Conservation (phyloP, 2,113 vertebrate species). For the Neolamprologus hecqui region DNA sequence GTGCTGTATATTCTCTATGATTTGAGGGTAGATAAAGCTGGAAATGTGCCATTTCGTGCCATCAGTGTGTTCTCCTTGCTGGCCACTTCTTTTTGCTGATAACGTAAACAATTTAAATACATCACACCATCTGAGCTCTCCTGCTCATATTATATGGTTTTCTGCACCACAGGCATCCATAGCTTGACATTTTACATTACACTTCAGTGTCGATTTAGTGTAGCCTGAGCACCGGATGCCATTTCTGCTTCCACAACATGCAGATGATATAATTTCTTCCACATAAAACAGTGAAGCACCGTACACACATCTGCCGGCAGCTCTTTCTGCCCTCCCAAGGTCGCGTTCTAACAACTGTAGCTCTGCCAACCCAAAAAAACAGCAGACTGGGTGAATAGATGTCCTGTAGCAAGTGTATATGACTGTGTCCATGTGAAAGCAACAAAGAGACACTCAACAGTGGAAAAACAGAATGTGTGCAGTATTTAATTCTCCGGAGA, state of each 20-base stretch:
- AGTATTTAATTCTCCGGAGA: conserved; percentile 38
- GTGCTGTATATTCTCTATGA: not conserved
- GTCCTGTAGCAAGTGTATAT: not conserved
- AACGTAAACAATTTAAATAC: not conserved
- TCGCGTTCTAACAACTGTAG: conserved; percentile 2
- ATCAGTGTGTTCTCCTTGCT: not conserved
- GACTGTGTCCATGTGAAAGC: not conserved
- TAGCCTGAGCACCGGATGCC: not conserved
- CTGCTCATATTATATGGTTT: not conserved
- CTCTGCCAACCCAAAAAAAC: conserved; percentile 6
- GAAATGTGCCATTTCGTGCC: not conserved
- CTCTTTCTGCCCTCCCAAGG: not conserved
- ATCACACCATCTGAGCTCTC: not conserved
- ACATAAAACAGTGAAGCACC: conserved; percentile 1
- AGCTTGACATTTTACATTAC: conserved; percentile 1
- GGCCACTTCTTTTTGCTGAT: not conserved
- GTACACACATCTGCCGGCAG: not conserved
- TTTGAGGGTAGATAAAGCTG: not conserved
- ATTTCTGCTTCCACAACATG: not conserved
- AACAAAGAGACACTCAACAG: conserved; percentile 10
- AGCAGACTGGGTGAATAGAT: conserved; percentile 29
- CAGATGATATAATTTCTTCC: conserved; percentile 20
- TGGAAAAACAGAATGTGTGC: conserved; percentile 34
- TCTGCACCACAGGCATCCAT: not conserved
- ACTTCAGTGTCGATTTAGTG: not conserved